Base-by-base conservation (phyloP, 1,140 invertebrate genomes). In the Tyrophagus putrescentiae region DNA sequence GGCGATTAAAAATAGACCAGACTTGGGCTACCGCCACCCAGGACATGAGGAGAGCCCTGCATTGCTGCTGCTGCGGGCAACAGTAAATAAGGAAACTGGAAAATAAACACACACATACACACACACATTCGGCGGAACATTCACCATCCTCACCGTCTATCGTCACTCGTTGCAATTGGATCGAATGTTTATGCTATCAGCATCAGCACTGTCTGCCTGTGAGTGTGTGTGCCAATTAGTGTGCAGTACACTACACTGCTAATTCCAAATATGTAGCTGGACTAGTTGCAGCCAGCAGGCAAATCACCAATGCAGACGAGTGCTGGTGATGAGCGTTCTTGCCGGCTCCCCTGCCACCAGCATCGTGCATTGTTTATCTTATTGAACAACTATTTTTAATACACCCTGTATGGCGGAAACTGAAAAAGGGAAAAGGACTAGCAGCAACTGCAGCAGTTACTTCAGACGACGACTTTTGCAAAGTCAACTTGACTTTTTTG, bases 71-170 rank as follows among this genome's bases (percentile, higher is more conserved):
- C 13, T 39, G 36, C 13, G 21, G 13, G 21, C 36, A 21, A 48
- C 45, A 48, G 45, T 48, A 48, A 48, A 48, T 48, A 48, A 48
- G 45, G 45, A 48, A 48, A 48, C 45, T 48, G 23, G 45, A 48
- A 48, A 48, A 48, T 48, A 48, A 48, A 48, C 45, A 48, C 21
- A 39, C 36, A 13, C 13, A 39, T n/a, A n/a, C 13, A 21, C 21
- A 13, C 13, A 21, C 21, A 39, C 36, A 39, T 39, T 39, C 36
- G 13, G 13, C 13, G 21, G 21, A 39, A 39, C 36, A 21, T 21
- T 39, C 21, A 39, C 21, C 36, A 13, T 13, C 21, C 45, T 48
- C 7, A 18, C 45, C 31, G 7, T 9, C 13, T 48, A 25, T 48
- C 45, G 45, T 48, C 45, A 7, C 45, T 48, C 31, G 31, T 48